A percentile compares a stretch with the other conserved stretches of the same genome.
phyloP scores from a whole-genome alignment of 1,140 invertebrate species.

The Drosophila suzukii region DNA sequence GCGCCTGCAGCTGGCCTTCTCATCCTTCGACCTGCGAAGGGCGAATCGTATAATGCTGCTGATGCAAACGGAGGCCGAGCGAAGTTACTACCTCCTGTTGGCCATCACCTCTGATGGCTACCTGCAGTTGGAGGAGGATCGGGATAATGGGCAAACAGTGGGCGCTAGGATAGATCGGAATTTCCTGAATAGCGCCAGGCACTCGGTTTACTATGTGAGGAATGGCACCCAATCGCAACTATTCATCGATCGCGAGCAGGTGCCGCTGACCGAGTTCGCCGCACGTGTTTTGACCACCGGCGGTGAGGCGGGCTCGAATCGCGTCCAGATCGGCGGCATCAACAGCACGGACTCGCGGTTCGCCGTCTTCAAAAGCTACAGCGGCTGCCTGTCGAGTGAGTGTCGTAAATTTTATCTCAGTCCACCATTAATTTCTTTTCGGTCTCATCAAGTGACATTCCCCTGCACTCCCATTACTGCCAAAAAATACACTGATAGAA shows the following conservation, averaged over 20 bases:
- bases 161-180: conserved; percentile 90
- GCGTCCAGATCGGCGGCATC: conserved; percentile 93
- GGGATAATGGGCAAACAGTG: conserved; percentile 89
- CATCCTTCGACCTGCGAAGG: conserved; percentile 90
- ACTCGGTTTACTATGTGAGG: conserved; percentile 93
- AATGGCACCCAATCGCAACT: conserved; percentile 89
- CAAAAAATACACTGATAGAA: neutral
- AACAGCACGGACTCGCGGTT: conserved; percentile 92
- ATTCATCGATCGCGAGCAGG: conserved; percentile 90
- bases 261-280: conserved; percentile 88
- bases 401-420: conserved; percentile 78
- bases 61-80: conserved; percentile 92
- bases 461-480: conserved; percentile 7
- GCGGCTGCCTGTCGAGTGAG: conserved; percentile 95
- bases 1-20: conserved; percentile 93
- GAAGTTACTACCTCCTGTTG: conserved; percentile 93
- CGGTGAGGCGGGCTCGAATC: conserved; percentile 89
- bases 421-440: conserved; percentile 75
- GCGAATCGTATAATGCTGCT: conserved; percentile 91
- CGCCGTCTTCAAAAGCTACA: conserved; percentile 92
- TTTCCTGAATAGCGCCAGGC: conserved; percentile 92
- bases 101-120: conserved; percentile 92
- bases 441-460: conserved; percentile 64
- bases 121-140: conserved; percentile 93
- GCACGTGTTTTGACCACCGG: conserved; percentile 88